Evolutionary conservation across 2,888 invertebrate species (phyloP).

Genomic region (Athalia rosae): DNA sequence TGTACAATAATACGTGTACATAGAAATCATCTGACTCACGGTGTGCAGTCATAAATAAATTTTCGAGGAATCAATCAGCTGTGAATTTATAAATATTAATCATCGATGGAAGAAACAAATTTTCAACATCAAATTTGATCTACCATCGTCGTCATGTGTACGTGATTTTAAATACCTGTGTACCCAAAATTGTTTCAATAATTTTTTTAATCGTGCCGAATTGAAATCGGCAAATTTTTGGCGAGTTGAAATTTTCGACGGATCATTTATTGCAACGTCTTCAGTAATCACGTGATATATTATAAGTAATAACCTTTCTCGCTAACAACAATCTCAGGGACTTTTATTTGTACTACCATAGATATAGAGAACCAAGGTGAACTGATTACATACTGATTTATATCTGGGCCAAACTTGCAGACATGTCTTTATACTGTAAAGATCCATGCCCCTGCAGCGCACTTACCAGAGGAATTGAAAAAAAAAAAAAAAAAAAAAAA

Average conservation of each 20-base stretch:
- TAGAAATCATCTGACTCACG: too few relatives aligned
- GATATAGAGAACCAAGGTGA: too few relatives aligned
- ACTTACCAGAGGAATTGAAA: not conserved
- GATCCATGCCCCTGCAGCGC: not conserved
- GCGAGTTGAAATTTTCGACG: not conserved
- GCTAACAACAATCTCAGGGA: slow-evolving; percentile 35
- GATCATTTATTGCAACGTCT: slow-evolving; percentile 21
- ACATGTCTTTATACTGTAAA: slow-evolving; percentile 11
- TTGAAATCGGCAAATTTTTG: not conserved
- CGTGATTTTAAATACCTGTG: too few relatives aligned
- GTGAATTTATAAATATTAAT: too few relatives aligned
- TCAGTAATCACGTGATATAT: not conserved
- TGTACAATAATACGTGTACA: too few relatives aligned
- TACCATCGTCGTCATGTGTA: too few relatives aligned
- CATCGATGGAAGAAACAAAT: too few relatives aligned
- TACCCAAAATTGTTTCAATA: too few relatives aligned
- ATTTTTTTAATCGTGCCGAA: too few relatives aligned
- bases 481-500: not conserved
- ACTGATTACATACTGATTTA: slow-evolving; percentile 21
- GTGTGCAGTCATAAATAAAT: too few relatives aligned
- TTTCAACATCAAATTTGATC: too few relatives aligned
- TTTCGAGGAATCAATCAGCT: too few relatives aligned
- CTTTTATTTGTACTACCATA: slow-evolving; percentile 23
- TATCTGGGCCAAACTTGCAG: slow-evolving; percentile 39
- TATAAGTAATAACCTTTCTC: slow-evolving; percentile 27